Conservation (phyloP, 2,888 invertebrate species). For the Leptopterna dolabrata region DNA sequence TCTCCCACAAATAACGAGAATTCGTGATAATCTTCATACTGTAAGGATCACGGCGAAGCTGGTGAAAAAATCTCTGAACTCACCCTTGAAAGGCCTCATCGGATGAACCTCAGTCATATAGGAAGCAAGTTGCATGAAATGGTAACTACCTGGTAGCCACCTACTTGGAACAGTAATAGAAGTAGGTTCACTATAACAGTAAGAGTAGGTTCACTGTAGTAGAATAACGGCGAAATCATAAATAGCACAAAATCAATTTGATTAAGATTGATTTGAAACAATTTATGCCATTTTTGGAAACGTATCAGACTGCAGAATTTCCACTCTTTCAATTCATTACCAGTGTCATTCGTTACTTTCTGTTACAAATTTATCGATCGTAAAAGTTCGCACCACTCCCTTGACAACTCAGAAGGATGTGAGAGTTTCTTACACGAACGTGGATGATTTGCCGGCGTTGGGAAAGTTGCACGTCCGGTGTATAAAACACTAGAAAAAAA, state of each 20-base stretch:
- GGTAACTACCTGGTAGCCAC: neutral
- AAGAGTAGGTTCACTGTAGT: too few relatives aligned
- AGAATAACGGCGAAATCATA: too few relatives aligned
- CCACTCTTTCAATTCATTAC: too few relatives aligned
- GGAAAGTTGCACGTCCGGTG: neutral
- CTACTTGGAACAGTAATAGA: neutral
- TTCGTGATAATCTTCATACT: too few relatives aligned
- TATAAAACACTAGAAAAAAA: neutral
- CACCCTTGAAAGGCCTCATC: constrained; percentile 4
- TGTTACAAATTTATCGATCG: neutral
- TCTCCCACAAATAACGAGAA: too few relatives aligned
- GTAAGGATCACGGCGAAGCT: too few relatives aligned
- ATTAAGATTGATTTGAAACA: too few relatives aligned
- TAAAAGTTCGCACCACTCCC: neutral
- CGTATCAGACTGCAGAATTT: too few relatives aligned
- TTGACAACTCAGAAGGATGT: neutral
- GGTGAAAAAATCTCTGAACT: constrained; percentile 3
- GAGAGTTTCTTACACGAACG: neutral
- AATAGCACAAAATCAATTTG: too few relatives aligned
- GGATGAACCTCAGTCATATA: neutral
- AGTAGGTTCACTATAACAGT: too few relatives aligned
- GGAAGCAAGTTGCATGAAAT: constrained; percentile 7
- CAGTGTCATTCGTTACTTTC: too few relatives aligned
- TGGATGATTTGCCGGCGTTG: neutral
- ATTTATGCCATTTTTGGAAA: too few relatives aligned